phyloP scores from a whole-genome alignment of 2,888 invertebrate genomes.

The Drosophila flavopinicola region DNA sequence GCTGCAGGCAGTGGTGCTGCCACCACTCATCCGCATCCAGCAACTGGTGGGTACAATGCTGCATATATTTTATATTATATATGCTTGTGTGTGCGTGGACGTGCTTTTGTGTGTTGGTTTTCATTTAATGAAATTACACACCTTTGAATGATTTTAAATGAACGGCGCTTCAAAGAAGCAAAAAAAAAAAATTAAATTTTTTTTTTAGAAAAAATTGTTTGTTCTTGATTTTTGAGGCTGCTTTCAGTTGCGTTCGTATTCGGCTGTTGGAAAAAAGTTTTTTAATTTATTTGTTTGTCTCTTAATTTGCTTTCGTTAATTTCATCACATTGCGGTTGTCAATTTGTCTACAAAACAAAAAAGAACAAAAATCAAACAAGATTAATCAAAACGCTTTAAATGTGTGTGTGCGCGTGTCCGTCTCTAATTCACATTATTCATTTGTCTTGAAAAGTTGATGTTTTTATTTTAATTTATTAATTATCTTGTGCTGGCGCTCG shows the following conservation, averaged over 20 bases:
- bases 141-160: slow-evolving; percentile 58
- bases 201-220: slow-evolving; percentile 45
- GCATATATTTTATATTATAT: slow-evolving; percentile 8
- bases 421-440: slow-evolving; percentile 51
- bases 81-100: slow-evolving; percentile 5
- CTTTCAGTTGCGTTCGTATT: slow-evolving; percentile 30
- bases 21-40: slow-evolving; percentile 46
- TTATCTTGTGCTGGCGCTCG: slow-evolving; percentile 40
- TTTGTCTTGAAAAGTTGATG: slow-evolving; percentile 63
- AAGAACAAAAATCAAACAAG: slow-evolving; percentile 15
- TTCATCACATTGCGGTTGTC: slow-evolving; percentile 44
- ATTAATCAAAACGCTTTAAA: slow-evolving; percentile 61
- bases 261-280: slow-evolving; percentile 27
- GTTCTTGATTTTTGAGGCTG: slow-evolving; percentile 58
- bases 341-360: slow-evolving; percentile 34
- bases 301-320: slow-evolving; percentile 24
- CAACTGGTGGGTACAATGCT: slow-evolving; percentile 72
- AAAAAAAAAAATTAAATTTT: slow-evolving; percentile 14
- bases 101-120: slow-evolving; percentile 20
- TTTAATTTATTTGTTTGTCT: slow-evolving; percentile 43
- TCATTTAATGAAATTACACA: slow-evolving; percentile 38
- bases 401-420: slow-evolving; percentile 63
- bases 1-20: slow-evolving; percentile 11
- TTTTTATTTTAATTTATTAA: slow-evolving; percentile 46
- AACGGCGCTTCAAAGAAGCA: neutral